phyloP scores from a whole-genome alignment of 2,888 invertebrate genomes.

The Koerneria pararmatus region DNA sequence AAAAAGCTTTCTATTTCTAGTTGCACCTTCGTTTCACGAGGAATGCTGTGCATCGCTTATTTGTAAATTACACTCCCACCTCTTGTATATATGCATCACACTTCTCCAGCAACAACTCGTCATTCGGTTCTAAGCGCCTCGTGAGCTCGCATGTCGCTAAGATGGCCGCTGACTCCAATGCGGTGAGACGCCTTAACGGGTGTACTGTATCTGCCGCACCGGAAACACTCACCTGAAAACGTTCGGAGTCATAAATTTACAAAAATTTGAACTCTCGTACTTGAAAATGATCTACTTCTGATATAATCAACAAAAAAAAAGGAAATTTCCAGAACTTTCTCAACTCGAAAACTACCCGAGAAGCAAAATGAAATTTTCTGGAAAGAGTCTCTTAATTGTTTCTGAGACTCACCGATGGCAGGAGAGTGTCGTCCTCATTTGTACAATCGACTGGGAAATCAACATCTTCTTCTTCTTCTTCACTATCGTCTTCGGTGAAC shows the following conservation, averaged over 20 bases:
- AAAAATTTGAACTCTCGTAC: too few relatives aligned
- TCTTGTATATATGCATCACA: conserved; percentile 71
- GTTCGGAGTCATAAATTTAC: too few relatives aligned
- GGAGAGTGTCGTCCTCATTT: conserved; percentile 80
- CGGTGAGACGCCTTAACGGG: conserved; percentile 14
- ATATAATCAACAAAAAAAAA: too few relatives aligned
- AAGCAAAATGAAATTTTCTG: neutral
- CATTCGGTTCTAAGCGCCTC: conserved; percentile 72
- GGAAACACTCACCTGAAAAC: too few relatives aligned
- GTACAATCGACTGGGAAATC: conserved; percentile 66
- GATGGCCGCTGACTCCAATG: conserved; percentile 70
- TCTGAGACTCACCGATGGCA: too few relatives aligned
- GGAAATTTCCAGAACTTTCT: neutral
- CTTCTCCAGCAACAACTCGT: conserved; percentile 78
- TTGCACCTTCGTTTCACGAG: too few relatives aligned
- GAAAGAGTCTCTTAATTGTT: too few relatives aligned
- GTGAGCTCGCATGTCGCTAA: conserved; percentile 72
- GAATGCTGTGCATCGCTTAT: too few relatives aligned
- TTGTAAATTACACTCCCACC: too few relatives aligned
- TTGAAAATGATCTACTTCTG: conserved; percentile 3
- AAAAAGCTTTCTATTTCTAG: too few relatives aligned
- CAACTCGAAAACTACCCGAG: conserved; percentile 4
- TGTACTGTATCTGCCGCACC: too few relatives aligned
- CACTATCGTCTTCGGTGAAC: too few relatives aligned
- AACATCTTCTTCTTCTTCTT: conserved; percentile 31